Conservation (phyloP, 2,797 vertebrate genomes). For the Potorous gilbertii region DNA sequence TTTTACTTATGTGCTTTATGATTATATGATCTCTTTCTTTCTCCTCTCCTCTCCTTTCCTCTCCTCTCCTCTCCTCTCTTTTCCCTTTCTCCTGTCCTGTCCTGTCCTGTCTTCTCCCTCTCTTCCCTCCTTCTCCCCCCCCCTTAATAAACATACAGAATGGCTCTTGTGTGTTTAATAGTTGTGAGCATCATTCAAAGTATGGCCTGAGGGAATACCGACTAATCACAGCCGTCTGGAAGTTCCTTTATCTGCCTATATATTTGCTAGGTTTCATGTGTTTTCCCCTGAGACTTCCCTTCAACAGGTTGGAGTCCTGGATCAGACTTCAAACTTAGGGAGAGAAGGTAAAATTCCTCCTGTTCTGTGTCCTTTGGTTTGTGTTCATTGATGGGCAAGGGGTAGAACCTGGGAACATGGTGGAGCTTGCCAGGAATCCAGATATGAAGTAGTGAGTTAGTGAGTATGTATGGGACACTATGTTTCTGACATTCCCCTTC, state of each 20-base stretch:
- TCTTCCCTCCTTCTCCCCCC: no score
- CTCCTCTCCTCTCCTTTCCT: accelerated
- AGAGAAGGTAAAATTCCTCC: no score
- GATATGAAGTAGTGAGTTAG: neutral
- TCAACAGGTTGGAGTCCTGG: neutral
- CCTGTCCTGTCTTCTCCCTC: no score
- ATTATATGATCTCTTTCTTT: neutral
- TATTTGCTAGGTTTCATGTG: neutral
- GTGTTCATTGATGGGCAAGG: neutral
- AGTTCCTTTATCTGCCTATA: neutral
- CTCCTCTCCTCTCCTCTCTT: accelerated
- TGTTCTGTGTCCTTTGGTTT: neutral
- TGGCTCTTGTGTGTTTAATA: neutral
- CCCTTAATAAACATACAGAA: neutral
- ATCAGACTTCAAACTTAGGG: no score
- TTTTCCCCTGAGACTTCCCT: neutral
- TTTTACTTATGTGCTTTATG: neutral
- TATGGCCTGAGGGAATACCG: neutral
- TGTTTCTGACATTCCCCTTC: neutral
- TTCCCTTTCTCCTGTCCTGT: accelerated
- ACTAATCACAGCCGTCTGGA: neutral
- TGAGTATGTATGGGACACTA: neutral
- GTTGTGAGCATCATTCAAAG: neutral
- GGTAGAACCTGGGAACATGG: neutral
- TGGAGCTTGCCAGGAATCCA: neutral